Percentiles rank a stretch among this genome's conserved stretches.
Evolutionary conservation across 2,888 invertebrate species (phyloP).

Genomic region (Euzophera pinguis): DNA sequence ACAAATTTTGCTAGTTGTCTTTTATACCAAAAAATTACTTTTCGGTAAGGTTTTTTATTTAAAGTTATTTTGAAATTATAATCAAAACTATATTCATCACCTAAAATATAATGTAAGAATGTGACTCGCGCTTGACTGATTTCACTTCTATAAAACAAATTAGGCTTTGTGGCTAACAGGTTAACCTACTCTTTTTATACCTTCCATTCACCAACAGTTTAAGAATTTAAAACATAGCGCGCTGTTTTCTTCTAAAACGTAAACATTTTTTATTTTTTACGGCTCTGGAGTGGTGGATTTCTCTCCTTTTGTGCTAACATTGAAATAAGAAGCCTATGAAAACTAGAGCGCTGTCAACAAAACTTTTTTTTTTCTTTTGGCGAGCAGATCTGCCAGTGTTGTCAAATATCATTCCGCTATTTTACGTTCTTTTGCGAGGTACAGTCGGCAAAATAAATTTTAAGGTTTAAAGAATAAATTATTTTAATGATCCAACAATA

Average conservation of each 20-base stretch:
- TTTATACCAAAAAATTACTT: no score
- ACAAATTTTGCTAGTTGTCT: no score
- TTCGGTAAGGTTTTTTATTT: no score
- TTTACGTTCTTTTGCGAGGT: neutral
- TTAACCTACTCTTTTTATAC: no score
- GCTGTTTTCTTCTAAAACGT: neutral
- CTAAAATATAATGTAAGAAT: no score
- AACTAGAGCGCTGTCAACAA: constrained; percentile 6
- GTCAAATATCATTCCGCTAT: constrained; percentile 11
- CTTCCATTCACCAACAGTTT: neutral
- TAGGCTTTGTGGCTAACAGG: no score
- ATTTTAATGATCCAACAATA: no score
- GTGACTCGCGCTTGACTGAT: neutral
- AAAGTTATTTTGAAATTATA: no score
- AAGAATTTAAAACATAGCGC: neutral
- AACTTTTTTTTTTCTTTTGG: neutral
- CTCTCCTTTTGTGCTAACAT: constrained; percentile 1
- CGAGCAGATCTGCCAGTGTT: neutral
- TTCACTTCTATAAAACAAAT: neutral
- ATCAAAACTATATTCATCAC: no score
- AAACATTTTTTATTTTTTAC: neutral
- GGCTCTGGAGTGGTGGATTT: neutral
- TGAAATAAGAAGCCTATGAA: constrained; percentile 4
- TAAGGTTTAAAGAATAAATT: no score
- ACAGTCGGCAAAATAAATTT: neutral